Base-by-base conservation (phyloP, 1,140 invertebrate species). In the Zaprionus vittiger region DNA sequence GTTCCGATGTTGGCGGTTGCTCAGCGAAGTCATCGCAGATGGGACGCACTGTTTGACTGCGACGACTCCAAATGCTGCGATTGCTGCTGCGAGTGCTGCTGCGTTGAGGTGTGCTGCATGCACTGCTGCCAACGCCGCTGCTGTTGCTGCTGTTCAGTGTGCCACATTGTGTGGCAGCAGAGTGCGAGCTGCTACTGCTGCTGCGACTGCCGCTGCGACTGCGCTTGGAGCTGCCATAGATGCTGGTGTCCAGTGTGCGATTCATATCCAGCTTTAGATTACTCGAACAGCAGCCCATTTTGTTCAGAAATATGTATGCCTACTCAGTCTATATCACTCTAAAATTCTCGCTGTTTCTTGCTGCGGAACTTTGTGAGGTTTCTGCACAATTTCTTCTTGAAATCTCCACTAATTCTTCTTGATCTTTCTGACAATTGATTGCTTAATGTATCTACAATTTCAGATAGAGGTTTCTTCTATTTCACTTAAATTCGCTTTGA, bases 1-100 rank as follows among this genome's bases (percentile, higher is more conserved):
- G 17, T 2, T 47, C 44, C 1, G 44, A 4, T 26, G 24, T 47
- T 4, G n/a, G 7, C 6, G 81, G 84, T 15, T 84, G 84, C 64
- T 89, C 84, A n/a, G 81, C 75, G 37, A 89, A 89, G 31, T 89
- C 84, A 69, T 89, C 84, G 67, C 84, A 89, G 2, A 89, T 89
- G 5, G 83, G 83, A 49, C 83, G 34, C 59, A n/a, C 41, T 17
- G 65, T 17, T 17, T 67, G 78, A 20, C 44, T 76, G 26, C 70
- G 34, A 20, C 70, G 41, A 47, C 74, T 52, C 11, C 62, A 65
- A 31, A 49, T 73, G 49, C 49, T 67, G 34, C 52, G 71, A 37
- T 12, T 75, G 47, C 28, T 24, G 24, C 34, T 44, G 14, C 61
- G 59, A 11, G n/a, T 37, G 7, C 52, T 57, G 49, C 55, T 71